Evolutionary conservation across 2,888 invertebrate genomes (phyloP), one percentile per base, ranked within the genome.

Genomic region (Papilio gigon): DNA sequence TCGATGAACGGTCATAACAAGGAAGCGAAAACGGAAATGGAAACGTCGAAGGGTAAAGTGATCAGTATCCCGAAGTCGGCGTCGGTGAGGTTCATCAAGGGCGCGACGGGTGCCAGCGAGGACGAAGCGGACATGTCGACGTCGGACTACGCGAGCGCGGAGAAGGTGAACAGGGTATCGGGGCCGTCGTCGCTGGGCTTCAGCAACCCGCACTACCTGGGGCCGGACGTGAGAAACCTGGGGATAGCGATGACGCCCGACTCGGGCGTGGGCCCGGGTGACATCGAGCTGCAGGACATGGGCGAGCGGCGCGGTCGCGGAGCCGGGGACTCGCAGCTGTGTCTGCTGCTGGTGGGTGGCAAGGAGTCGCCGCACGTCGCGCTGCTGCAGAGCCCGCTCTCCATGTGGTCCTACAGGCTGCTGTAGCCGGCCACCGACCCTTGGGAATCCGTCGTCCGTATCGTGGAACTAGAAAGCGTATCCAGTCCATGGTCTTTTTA

Each of bases 351-450:
- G 68, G 93, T 96, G 70, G 97, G 97, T 0, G 97, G 97, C 0
- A 94, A 95, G 77, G 97, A 97, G 83, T 94, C 95, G 61, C 95
- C 95, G 14, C 95, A 96, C 76, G 94, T 95, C 3, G 96, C 96
- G 17, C 93, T 95, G 67, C 95, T 96, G 77, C 95, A 95, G 79
- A 92, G 95, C 76, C 96, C 96, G 11, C 93, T 97, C 42, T 95
- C 96, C 12, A 93, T 97, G 80, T 97, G 97, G 97, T 95, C 95
- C 76, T 92, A 96, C 72, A 93, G 95, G 75, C 84, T 96, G 71
- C 73, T 88, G 74, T 89, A 84, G 76, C 47, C 25, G 8, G 27
- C 3, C 5, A 5, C 14, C 30, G 14, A n/a, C 4, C 17, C 44
- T 42, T 1, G 30, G 50, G 27, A 42, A 14, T 9, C 30, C 61